Base-by-base conservation (phyloP, 2,888 invertebrate species). In the Ormyrus nitidulus region DNA sequence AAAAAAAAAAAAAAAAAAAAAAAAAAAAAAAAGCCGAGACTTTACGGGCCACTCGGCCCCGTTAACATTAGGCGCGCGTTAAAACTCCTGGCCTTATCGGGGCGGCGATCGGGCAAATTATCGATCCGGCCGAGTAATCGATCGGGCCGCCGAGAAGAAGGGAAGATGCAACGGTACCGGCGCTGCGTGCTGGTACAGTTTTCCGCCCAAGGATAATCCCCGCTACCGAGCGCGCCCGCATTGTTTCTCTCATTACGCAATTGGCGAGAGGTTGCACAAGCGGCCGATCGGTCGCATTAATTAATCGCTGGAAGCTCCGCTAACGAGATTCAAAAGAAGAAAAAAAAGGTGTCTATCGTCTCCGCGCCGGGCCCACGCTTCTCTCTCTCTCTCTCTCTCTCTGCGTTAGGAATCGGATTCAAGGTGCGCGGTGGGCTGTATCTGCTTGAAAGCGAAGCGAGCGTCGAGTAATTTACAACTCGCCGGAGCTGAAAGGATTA, bases 101-200 rank as follows among this genome's bases (percentile, higher is more conserved):
- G 46, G 6, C 51, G 7, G 48, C 66, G 49, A 79, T 79, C 75
- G 65, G 34, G 6, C 71, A 51, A 65, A 75, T 75, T 75, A 79
- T 79, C 79, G 79, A 79, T 74, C 71, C 71, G 53, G 61, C 54
- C 64, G 44, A 51, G 51, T 64, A 74, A 69, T 79, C 79, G 74
- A 75, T 62, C 74, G 74, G 34, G 56, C 73, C 70, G 74, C 75
- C 75, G 75, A 34, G 61, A 72, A 78, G 66, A 34, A n/a, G 8
- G 11, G 34, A 13, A 51, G 34, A 51, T 51, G 44, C 58, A 51
- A 9, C 44, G 48, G 59, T 69, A 70, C 62, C 13, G 13, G 34
- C 61, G 61, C 9, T 66, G 19, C 46, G 34, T 5, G 5, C n/a
- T n/a, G 62, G 44, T 34, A 34, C 34, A 34, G 34, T 66, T 76